These are phyloP conservation scores for Drosophila pruinosa DNA, from an alignment of 1,140 invertebrate genomes.

Conservation along the genomic window DNA sequence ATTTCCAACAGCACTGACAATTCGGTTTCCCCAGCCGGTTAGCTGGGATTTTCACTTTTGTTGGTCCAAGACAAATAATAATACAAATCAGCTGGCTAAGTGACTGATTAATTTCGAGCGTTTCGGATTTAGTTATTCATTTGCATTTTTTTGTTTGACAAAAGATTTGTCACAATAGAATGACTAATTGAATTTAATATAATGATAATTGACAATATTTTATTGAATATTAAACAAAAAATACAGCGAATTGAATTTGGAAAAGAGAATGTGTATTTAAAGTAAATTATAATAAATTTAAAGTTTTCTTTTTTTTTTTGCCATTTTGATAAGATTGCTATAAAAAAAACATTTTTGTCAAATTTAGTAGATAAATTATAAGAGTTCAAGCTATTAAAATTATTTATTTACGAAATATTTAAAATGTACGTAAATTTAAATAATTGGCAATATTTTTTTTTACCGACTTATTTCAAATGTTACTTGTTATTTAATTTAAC, in stretches of 20 bases:
- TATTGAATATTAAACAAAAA: neutral
- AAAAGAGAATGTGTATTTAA: neutral
- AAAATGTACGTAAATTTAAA: neutral
- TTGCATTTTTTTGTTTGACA: neutral
- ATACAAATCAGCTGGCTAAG: constrained; percentile 41
- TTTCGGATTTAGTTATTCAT: neutral
- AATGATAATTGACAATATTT: neutral
- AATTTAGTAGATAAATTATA: too few species aligned
- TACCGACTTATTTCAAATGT: too few species aligned
- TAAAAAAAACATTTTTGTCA: too few species aligned
- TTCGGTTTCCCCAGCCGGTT: constrained; percentile 44
- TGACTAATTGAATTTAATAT: neutral
- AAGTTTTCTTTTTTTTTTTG: too few species aligned
- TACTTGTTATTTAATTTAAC: too few species aligned
- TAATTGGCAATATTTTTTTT: neutral
- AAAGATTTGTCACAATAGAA: neutral
- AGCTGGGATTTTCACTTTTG: constrained; percentile 67
- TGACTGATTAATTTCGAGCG: constrained; percentile 6
- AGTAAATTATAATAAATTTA: too few species aligned
- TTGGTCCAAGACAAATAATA: constrained; percentile 28
- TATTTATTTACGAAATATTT: too few species aligned
- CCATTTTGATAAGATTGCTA: too few species aligned
- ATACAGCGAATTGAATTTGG: neutral
- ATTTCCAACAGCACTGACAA: constrained; percentile 47
- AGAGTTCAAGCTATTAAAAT: too few species aligned